Evolutionary conservation across 2,888 invertebrate species (phyloP), one percentile per base, ranked within the genome.

Genomic region (Matsumyia berberina): DNA sequence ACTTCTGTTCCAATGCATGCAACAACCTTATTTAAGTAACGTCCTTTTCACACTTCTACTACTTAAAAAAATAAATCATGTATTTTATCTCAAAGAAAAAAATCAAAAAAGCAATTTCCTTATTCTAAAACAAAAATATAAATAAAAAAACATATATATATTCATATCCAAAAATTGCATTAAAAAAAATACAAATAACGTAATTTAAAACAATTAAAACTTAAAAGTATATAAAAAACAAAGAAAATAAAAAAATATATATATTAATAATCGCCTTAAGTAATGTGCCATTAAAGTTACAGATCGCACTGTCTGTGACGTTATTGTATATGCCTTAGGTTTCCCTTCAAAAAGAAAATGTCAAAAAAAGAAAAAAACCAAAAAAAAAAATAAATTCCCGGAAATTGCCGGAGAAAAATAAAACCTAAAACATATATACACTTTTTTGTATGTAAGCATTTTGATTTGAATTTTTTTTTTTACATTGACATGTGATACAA

Each of bases 261-360:
- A n/a, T 62, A 82, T 70, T 64, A 64, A 79, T 69, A 85, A 85
- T 74, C 85, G 85, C 85, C 85, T 85, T 85, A 85, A 85, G 80
- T 80, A 85, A 85, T 74, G 85, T 85, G 85, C 85, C 85, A 85
- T 85, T 85, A 85, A 85, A 85, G 85, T 85, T 80, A 66, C 74
- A 85, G 85, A 85, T 80, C 42, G 37, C 55, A 80, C n/a, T n/a
- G 74, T 85, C 85, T 85, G 85, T 85, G 44, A 85, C 85, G 58
- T 80, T 85, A 80, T 85, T 85, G 80, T 80, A 85, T 74, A 85
- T 85, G 85, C 85, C 85, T 85, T 85, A 85, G 80, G 85, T 85
- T 85, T 85, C 85, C 85, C 80, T 80, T 85, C 80, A 85, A 80
- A 85, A 70, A n/a, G n/a, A n/a, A n/a, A n/a, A n/a, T n/a, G n/a